A percentile compares a stretch with the other conserved stretches of the same genome.
Evolutionary conservation across 2,797 vertebrate species (phyloP).

Genomic region (Sebastiscus tertius): DNA sequence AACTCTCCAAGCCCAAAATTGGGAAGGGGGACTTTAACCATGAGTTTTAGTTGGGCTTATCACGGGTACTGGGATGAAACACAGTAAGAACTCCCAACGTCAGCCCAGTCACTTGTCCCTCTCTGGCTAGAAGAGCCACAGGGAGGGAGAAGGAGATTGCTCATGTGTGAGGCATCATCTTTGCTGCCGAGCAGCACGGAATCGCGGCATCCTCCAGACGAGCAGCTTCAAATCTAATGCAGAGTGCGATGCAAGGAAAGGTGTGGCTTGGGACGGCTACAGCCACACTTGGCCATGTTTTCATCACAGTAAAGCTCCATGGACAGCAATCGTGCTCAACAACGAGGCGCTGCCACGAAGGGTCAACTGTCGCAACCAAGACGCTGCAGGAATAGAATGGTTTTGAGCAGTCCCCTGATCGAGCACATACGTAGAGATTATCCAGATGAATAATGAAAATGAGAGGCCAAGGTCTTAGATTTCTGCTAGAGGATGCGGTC

Average conservation of each 20-base stretch:
- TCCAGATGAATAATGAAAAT: neutral
- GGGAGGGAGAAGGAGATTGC: neutral
- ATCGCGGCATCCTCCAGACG: neutral
- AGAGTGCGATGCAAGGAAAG: slow-evolving; percentile 3
- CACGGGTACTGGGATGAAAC: neutral
- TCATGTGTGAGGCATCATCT: slow-evolving; percentile 5
- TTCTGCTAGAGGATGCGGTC: neutral
- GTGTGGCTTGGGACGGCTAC: slow-evolving; percentile 20
- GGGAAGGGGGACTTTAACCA: slow-evolving; percentile 22
- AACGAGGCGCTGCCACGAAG: slow-evolving; percentile 4
- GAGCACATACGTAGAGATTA: neutral
- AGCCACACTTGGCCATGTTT: slow-evolving; percentile 41
- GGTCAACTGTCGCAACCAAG: slow-evolving; percentile 41
- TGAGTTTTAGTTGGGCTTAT: slow-evolving; percentile 19
- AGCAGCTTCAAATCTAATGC: slow-evolving; percentile 17
- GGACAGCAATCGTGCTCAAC: slow-evolving; percentile 13
- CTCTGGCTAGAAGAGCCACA: neutral
- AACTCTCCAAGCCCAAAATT: slow-evolving; percentile 35
- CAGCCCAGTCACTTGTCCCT: slow-evolving; percentile 1
- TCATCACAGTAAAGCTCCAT: slow-evolving; percentile 54
- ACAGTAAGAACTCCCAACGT: neutral
- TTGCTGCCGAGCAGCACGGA: neutral
- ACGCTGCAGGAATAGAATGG: slow-evolving; percentile 4
- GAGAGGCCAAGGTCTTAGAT: neutral
- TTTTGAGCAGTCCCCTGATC: slow-evolving; percentile 4